phyloP scores from a whole-genome alignment of 1,140 invertebrate genomes.

The Sinella curviseta region DNA sequence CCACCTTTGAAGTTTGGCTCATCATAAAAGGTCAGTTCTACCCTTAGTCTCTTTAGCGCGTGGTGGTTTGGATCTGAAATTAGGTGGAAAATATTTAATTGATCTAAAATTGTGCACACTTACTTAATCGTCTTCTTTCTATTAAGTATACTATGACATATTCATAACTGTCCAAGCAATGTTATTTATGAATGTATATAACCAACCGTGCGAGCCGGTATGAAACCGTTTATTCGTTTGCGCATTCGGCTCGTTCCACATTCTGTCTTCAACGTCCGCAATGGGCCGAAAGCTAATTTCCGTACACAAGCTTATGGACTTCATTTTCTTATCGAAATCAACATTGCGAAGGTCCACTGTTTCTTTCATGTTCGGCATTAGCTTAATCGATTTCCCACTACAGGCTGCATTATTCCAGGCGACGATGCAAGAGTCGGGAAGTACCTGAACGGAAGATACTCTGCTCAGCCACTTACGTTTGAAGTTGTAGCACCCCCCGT shows the following conservation, averaged over 20 bases:
- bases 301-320: background rate
- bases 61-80: background rate
- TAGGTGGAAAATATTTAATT: background rate
- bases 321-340: constrained; percentile 11
- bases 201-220: too few relatives aligned
- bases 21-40: background rate
- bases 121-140: too few relatives aligned
- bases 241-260: background rate
- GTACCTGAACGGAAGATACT: background rate
- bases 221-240: background rate
- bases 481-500: background rate
- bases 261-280: background rate
- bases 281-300: background rate
- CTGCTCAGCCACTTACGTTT: background rate
- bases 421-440: background rate
- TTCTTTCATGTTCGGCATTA: background rate
- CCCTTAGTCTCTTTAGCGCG: background rate
- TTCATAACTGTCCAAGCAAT: too few relatives aligned
- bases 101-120: too few relatives aligned
- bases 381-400: background rate
- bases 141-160: too few relatives aligned
- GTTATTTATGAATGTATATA: too few relatives aligned
- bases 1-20: background rate
- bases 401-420: background rate
- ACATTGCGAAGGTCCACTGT: background rate